Evolutionary conservation across 2,113 vertebrate genomes (phyloP).

Genomic region (Cyanistes caeruleus): DNA sequence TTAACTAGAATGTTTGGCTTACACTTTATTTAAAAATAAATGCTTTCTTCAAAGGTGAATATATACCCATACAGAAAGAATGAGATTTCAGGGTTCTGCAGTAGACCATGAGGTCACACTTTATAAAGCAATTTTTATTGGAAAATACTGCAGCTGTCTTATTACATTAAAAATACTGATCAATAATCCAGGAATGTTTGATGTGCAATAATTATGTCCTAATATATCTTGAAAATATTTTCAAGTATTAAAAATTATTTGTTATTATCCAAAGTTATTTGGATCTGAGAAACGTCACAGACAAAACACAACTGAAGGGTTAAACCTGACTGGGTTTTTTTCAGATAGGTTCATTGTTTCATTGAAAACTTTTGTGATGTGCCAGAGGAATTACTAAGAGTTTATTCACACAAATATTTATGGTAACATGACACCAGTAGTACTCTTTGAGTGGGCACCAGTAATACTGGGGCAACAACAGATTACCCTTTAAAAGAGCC

Average conservation of each 20-base stretch:
- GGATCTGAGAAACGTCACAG: background rate
- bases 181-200: background rate
- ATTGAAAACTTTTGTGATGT: background rate
- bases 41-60: slow-evolving; percentile 34
- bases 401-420: background rate
- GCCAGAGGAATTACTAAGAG: background rate
- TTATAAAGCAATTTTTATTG: slow-evolving; percentile 62
- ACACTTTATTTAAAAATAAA: background rate
- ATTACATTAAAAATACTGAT: slow-evolving; percentile 26
- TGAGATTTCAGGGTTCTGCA: slow-evolving; percentile 56
- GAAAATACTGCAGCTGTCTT: slow-evolving; percentile 57
- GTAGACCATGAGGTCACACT: slow-evolving; percentile 27
- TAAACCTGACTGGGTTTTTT: background rate
- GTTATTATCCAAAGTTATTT: background rate
- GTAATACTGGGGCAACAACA: background rate
- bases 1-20: background rate
- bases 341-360: background rate
- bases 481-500: background rate
- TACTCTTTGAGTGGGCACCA: background rate
- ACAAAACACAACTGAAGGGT: slow-evolving; percentile 5
- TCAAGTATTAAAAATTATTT: background rate
- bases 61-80: slow-evolving; percentile 29
- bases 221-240: background rate
- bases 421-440: background rate
- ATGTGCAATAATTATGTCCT: background rate